Evolutionary conservation across 2,113 vertebrate genomes (phyloP), one percentile per base, ranked within the genome.

Genomic region (Kobus ellipsiprymnus): DNA sequence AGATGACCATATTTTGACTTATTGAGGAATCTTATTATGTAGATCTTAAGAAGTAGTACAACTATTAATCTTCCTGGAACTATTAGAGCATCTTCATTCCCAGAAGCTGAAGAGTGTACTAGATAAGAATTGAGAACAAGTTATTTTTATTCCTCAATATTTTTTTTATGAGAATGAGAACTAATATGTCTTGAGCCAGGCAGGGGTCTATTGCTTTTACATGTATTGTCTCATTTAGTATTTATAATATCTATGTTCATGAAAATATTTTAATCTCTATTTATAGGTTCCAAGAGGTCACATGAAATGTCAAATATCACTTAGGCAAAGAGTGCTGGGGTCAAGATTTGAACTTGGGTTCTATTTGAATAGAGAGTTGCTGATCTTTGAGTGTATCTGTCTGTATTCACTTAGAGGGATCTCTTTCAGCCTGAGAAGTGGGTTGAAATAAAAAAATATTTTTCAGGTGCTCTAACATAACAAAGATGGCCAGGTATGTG

Each of bases 31-130:
- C n/a, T 74, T 89, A 64, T n/a, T 7, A 11, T 50, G 16, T 30
- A 59, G 2, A 64, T 90, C 57, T 84, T 90, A 46, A 91, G 84
- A 97, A 64, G 52, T 23, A 92, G 84, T 40, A 25, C 33, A 90
- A 77, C 83, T 92, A 96, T 87, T 95, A 90, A 95, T 94, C 83
- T 96, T 90, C 16, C 16, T 57, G 44, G 67, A 96, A 83, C 40
- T 90, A 17, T 92, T 71, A 92, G 92, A 71, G 54, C 33, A 91
- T 48, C 10, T 10, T 46, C 40, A 50, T 55, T 52, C 55, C 40
- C 87, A 71, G 94, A 93, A 44, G 84, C 91, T 87, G 8, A 94
- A 54, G 21, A 78, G 48, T 78, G 19, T 55, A n/a, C 95, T 90
- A 95, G 67, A 90, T 78, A 60, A 81, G 10, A 44, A 5, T 77